Conservation (phyloP, 2,888 invertebrate species). For the Linnaemya vulpina region DNA sequence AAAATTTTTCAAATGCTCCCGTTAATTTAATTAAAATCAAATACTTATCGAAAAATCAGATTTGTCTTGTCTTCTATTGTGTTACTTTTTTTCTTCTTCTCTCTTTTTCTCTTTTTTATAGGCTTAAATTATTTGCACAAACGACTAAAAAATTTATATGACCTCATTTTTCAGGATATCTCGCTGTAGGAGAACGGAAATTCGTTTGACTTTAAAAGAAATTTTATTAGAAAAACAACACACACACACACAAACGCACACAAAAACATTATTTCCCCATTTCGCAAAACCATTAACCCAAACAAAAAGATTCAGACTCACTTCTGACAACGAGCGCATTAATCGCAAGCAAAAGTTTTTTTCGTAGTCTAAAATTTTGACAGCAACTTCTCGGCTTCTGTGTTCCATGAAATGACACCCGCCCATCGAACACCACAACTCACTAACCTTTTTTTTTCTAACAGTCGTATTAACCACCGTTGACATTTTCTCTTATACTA, state of each 20-base stretch:
- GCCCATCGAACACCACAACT: conserved; percentile 14
- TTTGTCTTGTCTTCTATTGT: conserved; percentile 74
- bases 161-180: conserved; percentile 83
- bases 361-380: conserved; percentile 41
- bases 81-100: conserved; percentile 79
- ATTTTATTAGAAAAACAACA: conserved; percentile 41
- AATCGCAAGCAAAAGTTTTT: conserved; percentile 65
- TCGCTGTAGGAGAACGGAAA: conserved; percentile 83
- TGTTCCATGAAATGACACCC: conserved; percentile 17
- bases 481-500: conserved; percentile 12
- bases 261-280: neutral
- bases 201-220: conserved; percentile 76
- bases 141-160: conserved; percentile 83
- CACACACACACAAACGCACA: conserved; percentile 22
- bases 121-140: conserved; percentile 83
- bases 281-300: conserved; percentile 4
- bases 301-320: conserved; percentile 2
- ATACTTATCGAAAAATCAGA: conserved; percentile 48
- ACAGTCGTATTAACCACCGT: neutral
- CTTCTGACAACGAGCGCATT: conserved; percentile 21
- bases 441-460: conserved; percentile 13
- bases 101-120: conserved; percentile 80
- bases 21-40: conserved; percentile 14
- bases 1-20: conserved; percentile 71
- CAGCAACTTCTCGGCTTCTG: conserved; percentile 41